Base-by-base conservation (phyloP, 92 coral and sea anemone species). In the Zoanthus sociatus region DNA sequence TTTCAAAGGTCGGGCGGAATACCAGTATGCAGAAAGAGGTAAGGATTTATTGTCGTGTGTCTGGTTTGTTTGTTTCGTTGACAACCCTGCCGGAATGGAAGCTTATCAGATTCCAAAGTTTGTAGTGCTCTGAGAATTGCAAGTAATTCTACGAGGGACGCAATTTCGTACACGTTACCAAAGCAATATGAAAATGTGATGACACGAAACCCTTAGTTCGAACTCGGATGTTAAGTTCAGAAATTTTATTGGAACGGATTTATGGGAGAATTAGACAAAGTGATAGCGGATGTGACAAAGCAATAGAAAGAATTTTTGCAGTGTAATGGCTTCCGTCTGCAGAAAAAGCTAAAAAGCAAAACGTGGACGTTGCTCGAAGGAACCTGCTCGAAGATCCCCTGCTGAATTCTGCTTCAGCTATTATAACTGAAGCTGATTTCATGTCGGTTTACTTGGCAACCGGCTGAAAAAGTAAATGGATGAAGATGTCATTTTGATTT, bases 1-100 rank as follows among this genome's bases (percentile, higher is more conserved):
- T 48, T 13, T 92, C 73, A 73, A 33, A 94, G 98, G 98, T 87
- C 96, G 94, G 94, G 95, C 91, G 66, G 92, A 91, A 89, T 86
- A 74, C 88, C 96, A 93, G 48, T 92, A 94, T 68, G 91, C 90
- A 61, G 91, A 89, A 31, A 64, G 76, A 93, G 98, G 98, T 94
- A 88, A 69, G 91, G 58, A 17, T 68, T 81, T 63, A 81, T 66
- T 81, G 85, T 81, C 45, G 66, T 63, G 58, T 64, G 73, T 53
- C 72, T 30, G 64, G 76, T 77, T 88, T 89, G 91, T 94, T 92
- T 94, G 85, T 89, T 90, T 92, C 83, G 69, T 91, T 83, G 87
- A 87, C 79, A 89, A 70, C 86, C 90, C 20, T 55, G 67, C 68
- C 69, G 64, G 68, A 84, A 83, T 88, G 56, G 76, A 33, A 77